Conservation (phyloP, 2,113 vertebrate species). For the Sialia sialis region DNA sequence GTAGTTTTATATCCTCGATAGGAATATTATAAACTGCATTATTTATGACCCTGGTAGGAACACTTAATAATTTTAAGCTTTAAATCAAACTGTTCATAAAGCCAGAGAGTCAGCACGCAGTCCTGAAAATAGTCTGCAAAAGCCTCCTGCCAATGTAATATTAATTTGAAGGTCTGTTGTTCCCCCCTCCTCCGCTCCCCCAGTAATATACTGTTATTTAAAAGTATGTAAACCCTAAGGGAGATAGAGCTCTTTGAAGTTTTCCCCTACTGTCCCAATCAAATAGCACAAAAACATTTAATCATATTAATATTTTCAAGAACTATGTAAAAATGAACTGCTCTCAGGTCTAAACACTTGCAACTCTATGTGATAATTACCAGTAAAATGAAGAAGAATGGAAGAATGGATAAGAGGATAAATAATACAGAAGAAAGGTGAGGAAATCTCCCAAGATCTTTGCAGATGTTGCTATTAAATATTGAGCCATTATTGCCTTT, state of each 20-base stretch:
- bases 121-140: constrained; percentile 62
- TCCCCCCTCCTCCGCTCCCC: background rate
- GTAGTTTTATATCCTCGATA: constrained; percentile 71
- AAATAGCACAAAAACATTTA: background rate
- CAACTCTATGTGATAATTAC: background rate
- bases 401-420: background rate
- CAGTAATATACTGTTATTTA: constrained; percentile 33
- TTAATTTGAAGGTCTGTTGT: constrained; percentile 60
- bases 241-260: constrained; percentile 50
- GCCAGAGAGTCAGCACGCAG: constrained; percentile 16
- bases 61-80: constrained; percentile 72
- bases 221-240: constrained; percentile 5
- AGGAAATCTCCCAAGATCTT: background rate
- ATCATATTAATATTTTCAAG: background rate
- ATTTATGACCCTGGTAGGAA: constrained; percentile 73
- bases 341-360: background rate
- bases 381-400: background rate
- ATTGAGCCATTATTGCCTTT: background rate
- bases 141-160: constrained; percentile 57
- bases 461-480: background rate
- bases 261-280: background rate
- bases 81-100: constrained; percentile 77
- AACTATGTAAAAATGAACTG: background rate
- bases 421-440: background rate
- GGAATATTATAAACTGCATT: constrained; percentile 77